Evolutionary conservation across 1,140 invertebrate genomes (phyloP), one percentile per base, ranked within the genome.

Genomic region (Micrasema longulum): DNA sequence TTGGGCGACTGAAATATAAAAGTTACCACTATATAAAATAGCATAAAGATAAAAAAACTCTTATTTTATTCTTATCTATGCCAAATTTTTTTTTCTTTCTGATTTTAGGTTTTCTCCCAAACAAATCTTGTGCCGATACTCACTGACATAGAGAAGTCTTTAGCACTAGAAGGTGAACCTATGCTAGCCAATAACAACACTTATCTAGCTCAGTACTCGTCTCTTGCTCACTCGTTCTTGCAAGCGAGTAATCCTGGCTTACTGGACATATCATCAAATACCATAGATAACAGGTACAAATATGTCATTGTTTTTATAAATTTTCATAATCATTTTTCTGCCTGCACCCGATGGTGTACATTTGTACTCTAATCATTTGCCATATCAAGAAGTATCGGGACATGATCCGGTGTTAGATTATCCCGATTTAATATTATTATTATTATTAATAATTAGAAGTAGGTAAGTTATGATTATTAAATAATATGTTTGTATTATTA

Each of bases 81-180:
- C 26, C 26, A 31, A 31, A 31, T 4, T 7, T 31, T 31, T 31
- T 2, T 4, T 31, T 31, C 7, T 31, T 31, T 31, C 3, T 65
- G 69, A 20, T 79, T 79, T 43, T 75, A 88, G 87, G 87, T 88
- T n/a, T 88, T 88, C 78, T 84, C 85, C 38, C 87, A 88, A 77
- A 83, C 80, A 57, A 87, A 88, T 78, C 76, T 89, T 9, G 78
- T 87, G 5, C 77, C 80, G 1, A 82, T 87, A 68, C 76, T 89
- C 52, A 78, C 80, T 72, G 86, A 87, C 77, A 80, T 88, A 26
- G 88, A 89, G 79, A 82, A 82, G 67, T 82, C 82, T 0, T 79
- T 84, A n/a, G 78, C 74, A 4, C 79, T 80, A 48, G 76, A 71
- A 12, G 48, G 80, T 79, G 75, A 82, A 77, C 71, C 79, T 76